Evolutionary conservation across 2,888 invertebrate species (phyloP), one percentile per base, ranked within the genome.

Genomic region (Venustoraphidia nigricollis): DNA sequence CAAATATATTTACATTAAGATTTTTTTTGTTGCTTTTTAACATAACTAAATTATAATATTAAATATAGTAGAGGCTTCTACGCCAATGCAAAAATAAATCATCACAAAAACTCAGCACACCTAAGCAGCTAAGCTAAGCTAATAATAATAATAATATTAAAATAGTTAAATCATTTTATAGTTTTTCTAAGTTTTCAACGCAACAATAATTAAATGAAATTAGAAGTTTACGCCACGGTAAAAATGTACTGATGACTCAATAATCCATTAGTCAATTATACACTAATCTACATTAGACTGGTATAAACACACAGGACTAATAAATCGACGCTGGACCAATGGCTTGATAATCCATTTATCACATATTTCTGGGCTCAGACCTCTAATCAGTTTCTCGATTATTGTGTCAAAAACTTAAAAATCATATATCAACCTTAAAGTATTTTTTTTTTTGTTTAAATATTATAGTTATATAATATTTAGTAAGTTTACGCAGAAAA

Each of bases 61-160:
- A 27, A 27, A 27, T 27, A 27, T 27, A 27, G 27, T 27, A 27
- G 40, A 39, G 40, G 40, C 40, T 14, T 39, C 40, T 39, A 39
- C 40, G 40, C 40, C 40, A 14, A 39, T 39, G 40, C 14, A 39
- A 39, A 39, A 39, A 14, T 9, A 39, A 39, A 39, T 39, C 40
- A 61, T 63, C 62, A 64, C 61, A 61, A 27, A 27, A 27, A 60
- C 52, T 56, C 64, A 63, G 62, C 63, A 64, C 63, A 64, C 62
- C 62, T 63, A 64, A 63, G 62, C 63, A 56, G 55, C 55, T 53
- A 57, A 57, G 56, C 56, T 54, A 39, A 39, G 17, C 17, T 39
- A 39, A 39, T 39, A 39, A 14, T 39, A n/a, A 9, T 39, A 39
- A 39, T 39, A 14, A 39, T 39, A 9, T 38, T 39, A 14, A 11